These are phyloP conservation scores for Aphaenogaster ashmeadi DNA, from an alignment of 1,140 invertebrate genomes.

Conservation along the genomic window DNA sequence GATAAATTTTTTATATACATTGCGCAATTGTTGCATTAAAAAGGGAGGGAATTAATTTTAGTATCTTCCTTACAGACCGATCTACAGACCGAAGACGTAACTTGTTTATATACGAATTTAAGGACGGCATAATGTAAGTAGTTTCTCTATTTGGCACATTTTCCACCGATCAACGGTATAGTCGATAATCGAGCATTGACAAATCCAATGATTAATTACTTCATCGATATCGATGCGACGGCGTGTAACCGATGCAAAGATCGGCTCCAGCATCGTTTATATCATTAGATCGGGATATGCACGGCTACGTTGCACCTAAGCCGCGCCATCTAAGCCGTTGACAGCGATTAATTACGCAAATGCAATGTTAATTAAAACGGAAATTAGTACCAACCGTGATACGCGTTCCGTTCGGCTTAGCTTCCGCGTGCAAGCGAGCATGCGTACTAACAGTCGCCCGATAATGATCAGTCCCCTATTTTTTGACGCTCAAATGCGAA, in stretches of 20 bases:
- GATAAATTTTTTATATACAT: not conserved
- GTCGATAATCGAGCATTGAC: constrained; percentile 31
- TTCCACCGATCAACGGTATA: constrained; percentile 20
- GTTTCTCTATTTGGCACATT: constrained; percentile 4
- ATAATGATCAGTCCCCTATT: constrained; percentile 37
- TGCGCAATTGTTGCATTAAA: not conserved
- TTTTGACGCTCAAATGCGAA: not conserved
- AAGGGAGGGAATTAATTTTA: not conserved
- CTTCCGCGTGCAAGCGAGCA: constrained; percentile 3
- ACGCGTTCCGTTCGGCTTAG: constrained; percentile 59
- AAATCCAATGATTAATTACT: constrained; percentile 60
- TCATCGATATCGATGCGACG: not conserved
- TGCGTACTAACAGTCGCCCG: not conserved
- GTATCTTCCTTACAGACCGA: not conserved
- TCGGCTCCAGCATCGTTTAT: constrained; percentile 19
- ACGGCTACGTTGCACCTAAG: constrained; percentile 22
- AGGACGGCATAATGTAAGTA: constrained; percentile 7
- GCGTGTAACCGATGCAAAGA: constrained; percentile 4
- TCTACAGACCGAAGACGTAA: not conserved
- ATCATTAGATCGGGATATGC: constrained; percentile 28
- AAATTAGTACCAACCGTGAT: constrained; percentile 67
- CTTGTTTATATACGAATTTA: not conserved
- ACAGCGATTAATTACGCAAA: constrained; percentile 71
- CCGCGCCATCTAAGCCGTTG: constrained; percentile 40
- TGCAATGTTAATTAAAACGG: constrained; percentile 76